Conservation (phyloP, 2,113 vertebrate genomes). For the Tragelaphus buxtoni region DNA sequence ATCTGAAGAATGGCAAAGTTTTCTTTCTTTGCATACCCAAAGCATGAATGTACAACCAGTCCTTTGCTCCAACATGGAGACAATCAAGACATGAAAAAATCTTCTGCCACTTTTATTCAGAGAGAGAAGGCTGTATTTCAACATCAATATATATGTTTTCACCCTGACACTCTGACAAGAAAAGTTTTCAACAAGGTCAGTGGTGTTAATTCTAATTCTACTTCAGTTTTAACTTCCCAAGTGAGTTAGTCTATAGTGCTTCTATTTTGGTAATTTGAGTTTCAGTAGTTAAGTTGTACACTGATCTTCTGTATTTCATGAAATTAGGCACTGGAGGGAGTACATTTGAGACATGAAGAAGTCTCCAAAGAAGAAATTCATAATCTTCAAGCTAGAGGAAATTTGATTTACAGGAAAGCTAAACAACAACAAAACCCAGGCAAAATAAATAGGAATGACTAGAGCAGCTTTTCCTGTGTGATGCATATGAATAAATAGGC, state of each 20-base stretch:
- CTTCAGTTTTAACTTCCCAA: conserved; percentile 3
- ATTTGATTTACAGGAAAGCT: conserved; percentile 16
- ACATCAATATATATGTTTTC: conserved; percentile 27
- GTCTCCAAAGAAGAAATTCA: conserved; percentile 35
- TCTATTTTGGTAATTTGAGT: conserved; percentile 32
- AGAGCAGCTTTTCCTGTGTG: background rate
- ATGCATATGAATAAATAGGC: background rate
- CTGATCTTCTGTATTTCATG: conserved; percentile 8
- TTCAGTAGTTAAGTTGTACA: conserved; percentile 6
- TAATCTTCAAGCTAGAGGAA: conserved; percentile 42
- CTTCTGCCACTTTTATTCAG: background rate
- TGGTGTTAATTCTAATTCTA: conserved; percentile 4
- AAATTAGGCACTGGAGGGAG: conserved; percentile 32
- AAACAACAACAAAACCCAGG: background rate
- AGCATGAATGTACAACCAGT: background rate
- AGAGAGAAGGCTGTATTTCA: conserved; percentile 4
- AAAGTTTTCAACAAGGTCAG: conserved; percentile 25
- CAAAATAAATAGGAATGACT: background rate
- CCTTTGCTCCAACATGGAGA: background rate
- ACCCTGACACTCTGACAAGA: background rate
- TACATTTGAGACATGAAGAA: background rate
- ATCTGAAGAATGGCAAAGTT: background rate
- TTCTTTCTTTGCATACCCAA: background rate
- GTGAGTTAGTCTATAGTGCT: background rate
- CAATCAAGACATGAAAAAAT: background rate